phyloP scores from a whole-genome alignment of 2,113 vertebrate species.

The Nannospalax galili region DNA sequence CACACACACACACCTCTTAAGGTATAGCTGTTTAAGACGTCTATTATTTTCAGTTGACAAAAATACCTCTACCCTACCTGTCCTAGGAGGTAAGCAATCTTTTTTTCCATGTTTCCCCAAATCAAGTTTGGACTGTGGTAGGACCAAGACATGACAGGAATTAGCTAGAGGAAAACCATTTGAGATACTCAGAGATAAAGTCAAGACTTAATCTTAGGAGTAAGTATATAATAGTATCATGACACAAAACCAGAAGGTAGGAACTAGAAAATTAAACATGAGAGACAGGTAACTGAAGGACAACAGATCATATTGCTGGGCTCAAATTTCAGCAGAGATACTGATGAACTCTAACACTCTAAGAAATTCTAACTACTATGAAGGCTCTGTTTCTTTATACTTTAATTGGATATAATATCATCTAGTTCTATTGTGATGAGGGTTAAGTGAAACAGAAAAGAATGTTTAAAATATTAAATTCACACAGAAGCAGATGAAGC shows the following conservation, averaged over 20 bases:
- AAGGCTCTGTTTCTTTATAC: background rate
- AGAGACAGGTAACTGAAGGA: accelerated
- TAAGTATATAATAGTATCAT: background rate
- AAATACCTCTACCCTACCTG: background rate
- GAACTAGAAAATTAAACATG: background rate
- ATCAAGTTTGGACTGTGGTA: background rate
- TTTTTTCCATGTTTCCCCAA: background rate
- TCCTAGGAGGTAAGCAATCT: background rate
- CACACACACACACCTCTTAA: background rate
- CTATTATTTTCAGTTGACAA: background rate
- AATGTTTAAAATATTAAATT: conserved; percentile 33
- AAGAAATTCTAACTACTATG: background rate
- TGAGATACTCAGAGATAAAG: background rate
- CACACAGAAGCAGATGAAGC: background rate
- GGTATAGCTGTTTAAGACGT: background rate
- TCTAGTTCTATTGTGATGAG: background rate
- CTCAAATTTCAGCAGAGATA: background rate
- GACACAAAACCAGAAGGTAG: background rate
- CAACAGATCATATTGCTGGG: background rate
- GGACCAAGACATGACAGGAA: background rate
- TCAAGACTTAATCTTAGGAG: background rate
- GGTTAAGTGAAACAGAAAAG: background rate
- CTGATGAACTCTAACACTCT: background rate
- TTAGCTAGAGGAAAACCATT: background rate
- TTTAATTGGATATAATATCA: background rate